phyloP scores from a whole-genome alignment of 2,888 invertebrate species.

The Pocota personata region DNA sequence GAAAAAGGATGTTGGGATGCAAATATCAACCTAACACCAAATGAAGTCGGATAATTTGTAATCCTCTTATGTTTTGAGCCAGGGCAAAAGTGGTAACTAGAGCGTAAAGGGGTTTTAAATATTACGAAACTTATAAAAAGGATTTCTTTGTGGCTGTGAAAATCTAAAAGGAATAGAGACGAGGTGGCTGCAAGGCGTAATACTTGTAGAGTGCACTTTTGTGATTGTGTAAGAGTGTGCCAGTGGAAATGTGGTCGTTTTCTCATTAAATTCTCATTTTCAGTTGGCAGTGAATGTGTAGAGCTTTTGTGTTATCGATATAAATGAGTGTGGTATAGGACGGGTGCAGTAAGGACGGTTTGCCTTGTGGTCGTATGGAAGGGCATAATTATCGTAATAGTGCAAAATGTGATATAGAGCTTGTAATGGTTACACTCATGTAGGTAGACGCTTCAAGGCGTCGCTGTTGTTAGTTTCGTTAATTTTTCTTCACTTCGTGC shows the following conservation, averaged over 20 bases:
- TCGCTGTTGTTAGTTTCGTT: too few species aligned
- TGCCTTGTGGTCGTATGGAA: not conserved
- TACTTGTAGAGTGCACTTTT: not conserved
- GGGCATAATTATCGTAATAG: not conserved
- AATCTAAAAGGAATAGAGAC: not conserved
- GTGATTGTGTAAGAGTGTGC: not conserved
- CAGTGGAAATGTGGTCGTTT: not conserved
- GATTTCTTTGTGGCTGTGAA: not conserved
- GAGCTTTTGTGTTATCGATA: not conserved
- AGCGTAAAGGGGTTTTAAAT: slow-evolving; percentile 36
- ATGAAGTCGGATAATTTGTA: slow-evolving; percentile 44
- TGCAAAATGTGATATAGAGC: too few species aligned
- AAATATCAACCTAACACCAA: slow-evolving; percentile 41
- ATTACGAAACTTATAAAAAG: slow-evolving; percentile 9
- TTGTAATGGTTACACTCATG: too few species aligned
- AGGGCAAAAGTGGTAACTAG: slow-evolving; percentile 21
- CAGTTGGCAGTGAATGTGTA: not conserved
- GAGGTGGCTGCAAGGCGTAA: not conserved
- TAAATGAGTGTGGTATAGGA: not conserved
- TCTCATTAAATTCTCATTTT: not conserved
- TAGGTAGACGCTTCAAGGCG: too few species aligned
- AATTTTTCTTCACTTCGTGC: too few species aligned
- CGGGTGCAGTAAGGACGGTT: not conserved
- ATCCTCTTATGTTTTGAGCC: slow-evolving; percentile 44
- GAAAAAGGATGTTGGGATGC: slow-evolving; percentile 6